phyloP scores from a whole-genome alignment of 2,113 vertebrate genomes.

The human region DNA sequence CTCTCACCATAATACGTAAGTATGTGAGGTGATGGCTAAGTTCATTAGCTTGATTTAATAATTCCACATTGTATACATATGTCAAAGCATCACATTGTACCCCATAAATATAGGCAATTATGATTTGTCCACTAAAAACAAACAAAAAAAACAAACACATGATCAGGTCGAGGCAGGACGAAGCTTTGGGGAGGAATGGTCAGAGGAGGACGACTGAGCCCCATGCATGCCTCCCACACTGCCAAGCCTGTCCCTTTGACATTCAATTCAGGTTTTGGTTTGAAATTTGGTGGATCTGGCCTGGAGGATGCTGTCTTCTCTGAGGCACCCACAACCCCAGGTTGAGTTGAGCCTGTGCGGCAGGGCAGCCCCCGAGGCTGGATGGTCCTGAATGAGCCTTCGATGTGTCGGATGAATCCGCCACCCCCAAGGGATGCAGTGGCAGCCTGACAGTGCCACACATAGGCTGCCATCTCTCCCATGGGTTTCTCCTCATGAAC shows the following conservation, averaged over 20 bases:
- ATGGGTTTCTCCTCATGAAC: background rate
- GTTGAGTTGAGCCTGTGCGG: rapidly evolving
- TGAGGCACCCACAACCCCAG: rapidly evolving
- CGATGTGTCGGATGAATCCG: rapidly evolving
- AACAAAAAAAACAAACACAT: background rate
- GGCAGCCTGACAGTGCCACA: background rate
- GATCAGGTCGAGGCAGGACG: background rate
- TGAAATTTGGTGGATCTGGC: background rate
- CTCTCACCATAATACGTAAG: background rate
- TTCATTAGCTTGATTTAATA: background rate
- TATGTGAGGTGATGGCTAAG: background rate
- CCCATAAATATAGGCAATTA: background rate
- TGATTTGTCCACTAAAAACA: background rate
- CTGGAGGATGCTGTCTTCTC: background rate
- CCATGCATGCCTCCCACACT: background rate
- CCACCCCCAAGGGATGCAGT: background rate
- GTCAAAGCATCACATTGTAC: background rate
- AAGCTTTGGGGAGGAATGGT: background rate
- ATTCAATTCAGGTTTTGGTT: background rate
- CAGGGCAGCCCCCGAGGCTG: background rate
- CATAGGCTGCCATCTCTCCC: background rate
- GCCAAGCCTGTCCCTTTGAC: background rate
- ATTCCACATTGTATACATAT: background rate
- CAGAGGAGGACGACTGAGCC: background rate
- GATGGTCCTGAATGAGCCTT: background rate